These are phyloP conservation scores for Calycopis cecrops DNA, from an alignment of 1,140 invertebrate species.

Conservation along the genomic window DNA sequence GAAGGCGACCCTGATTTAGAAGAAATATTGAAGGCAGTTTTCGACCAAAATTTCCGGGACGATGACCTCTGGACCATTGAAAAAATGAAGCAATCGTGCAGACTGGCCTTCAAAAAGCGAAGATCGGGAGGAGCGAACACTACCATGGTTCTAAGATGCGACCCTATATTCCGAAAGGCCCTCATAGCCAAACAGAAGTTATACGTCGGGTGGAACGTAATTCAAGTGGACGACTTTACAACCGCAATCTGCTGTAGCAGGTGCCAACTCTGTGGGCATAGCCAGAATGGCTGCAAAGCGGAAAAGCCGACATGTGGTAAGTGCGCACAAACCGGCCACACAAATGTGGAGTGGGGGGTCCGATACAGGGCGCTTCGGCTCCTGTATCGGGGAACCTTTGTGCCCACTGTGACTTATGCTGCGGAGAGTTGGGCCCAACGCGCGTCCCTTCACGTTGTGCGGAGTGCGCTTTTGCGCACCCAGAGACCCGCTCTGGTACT, in stretches of 20 bases:
- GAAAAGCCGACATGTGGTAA: constrained; percentile 19
- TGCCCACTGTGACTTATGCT: too few species aligned
- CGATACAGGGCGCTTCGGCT: too few species aligned
- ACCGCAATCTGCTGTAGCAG: not conserved
- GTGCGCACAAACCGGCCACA: constrained; percentile 21
- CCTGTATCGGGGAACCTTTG: too few species aligned
- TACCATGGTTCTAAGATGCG: not conserved
- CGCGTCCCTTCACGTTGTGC: too few species aligned
- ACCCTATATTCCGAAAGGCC: not conserved
- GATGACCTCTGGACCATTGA: too few species aligned
- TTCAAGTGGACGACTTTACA: not conserved
- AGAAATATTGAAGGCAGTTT: not conserved
- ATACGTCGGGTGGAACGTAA: not conserved
- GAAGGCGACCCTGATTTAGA: not conserved
- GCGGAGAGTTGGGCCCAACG: too few species aligned
- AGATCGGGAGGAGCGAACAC: not conserved
- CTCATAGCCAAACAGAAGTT: not conserved
- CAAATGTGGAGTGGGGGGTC: constrained; percentile 66
- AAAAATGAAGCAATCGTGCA: too few species aligned
- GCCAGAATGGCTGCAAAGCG: constrained; percentile 27
- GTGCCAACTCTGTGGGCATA: constrained; percentile 34
- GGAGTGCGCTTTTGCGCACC: too few species aligned
- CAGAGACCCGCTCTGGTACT: too few species aligned
- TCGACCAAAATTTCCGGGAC: not conserved
- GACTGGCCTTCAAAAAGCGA: constrained; percentile 1